These are phyloP conservation scores for Stictonetta naevosa DNA, from an alignment of 2,113 vertebrate genomes.

Conservation along the genomic window DNA sequence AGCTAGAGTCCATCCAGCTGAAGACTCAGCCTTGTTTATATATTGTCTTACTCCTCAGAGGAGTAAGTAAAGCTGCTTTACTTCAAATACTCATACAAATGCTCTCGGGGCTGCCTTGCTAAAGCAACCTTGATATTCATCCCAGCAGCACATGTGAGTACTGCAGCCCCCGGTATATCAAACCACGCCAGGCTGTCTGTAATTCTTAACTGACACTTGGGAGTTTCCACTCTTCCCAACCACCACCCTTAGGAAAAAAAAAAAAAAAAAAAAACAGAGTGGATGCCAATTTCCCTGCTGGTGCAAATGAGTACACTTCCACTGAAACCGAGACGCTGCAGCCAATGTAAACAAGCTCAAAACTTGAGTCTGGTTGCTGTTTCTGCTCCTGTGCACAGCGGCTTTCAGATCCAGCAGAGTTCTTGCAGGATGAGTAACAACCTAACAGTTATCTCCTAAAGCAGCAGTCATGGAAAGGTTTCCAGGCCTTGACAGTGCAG, in stretches of 20 bases:
- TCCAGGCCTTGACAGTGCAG: neutral
- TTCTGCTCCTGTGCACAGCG: neutral
- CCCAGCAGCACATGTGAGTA: neutral
- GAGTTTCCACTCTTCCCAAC: neutral
- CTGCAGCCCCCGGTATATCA: neutral
- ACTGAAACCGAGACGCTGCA: neutral
- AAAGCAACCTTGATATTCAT: neutral
- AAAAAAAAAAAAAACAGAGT: neutral
- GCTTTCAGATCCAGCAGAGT: neutral
- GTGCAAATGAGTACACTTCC: neutral
- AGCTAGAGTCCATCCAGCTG: neutral
- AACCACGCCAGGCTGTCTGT: neutral
- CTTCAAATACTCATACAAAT: neutral
- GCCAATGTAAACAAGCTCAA: conserved; percentile 25
- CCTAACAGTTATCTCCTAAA: neutral
- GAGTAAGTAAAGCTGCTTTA: neutral
- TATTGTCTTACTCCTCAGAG: neutral
- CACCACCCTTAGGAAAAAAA: neutral
- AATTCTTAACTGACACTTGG: neutral
- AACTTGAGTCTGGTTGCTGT: neutral
- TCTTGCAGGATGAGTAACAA: neutral
- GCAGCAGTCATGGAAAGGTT: neutral
- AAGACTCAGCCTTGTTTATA: neutral
- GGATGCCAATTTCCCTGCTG: neutral
- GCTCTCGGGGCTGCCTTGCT: neutral